These are phyloP conservation scores for Abramis brama DNA, from an alignment of 2,113 vertebrate species.

Conservation along the genomic window DNA sequence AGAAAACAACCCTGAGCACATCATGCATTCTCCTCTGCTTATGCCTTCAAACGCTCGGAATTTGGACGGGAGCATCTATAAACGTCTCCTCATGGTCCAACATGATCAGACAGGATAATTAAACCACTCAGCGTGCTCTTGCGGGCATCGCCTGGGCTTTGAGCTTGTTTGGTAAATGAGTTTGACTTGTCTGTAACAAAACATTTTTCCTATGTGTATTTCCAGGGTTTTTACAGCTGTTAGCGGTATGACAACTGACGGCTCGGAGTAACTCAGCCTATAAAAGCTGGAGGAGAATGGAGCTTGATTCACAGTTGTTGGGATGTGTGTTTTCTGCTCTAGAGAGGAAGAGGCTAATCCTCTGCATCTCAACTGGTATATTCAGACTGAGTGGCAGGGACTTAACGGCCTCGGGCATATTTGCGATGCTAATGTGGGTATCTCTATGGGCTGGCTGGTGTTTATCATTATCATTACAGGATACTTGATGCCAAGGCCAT, in stretches of 20 bases:
- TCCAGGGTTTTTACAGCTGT: conserved; percentile 29
- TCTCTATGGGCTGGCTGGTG: conserved; percentile 21
- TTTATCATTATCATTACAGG: conserved; percentile 9
- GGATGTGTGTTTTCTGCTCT: conserved; percentile 35
- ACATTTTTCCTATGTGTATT: conserved; percentile 1
- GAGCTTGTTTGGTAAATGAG: conserved; percentile 19
- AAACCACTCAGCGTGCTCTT: conserved; percentile 33
- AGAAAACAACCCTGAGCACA: conserved; percentile 54
- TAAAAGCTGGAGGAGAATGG: conserved; percentile 30
- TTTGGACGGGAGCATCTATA: conserved; percentile 27
- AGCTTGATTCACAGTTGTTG: conserved; percentile 42
- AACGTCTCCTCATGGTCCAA: conserved; percentile 42
- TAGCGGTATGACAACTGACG: conserved; percentile 26
- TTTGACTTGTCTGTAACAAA: not conserved
- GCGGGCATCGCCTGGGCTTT: not conserved
- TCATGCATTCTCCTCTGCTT: conserved; percentile 32
- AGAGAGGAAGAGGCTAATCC: conserved; percentile 47
- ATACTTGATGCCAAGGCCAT: conserved; percentile 9
- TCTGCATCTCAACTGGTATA: conserved; percentile 24
- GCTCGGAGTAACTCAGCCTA: conserved; percentile 12
- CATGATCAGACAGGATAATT: conserved; percentile 42
- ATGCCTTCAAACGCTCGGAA: not conserved
- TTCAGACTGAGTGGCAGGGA: conserved; percentile 18
- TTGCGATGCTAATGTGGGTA: conserved; percentile 9
- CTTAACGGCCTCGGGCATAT: conserved; percentile 26